These are phyloP conservation scores for Spatulosminthurus flaviceps DNA, from an alignment of 2,888 invertebrate species.

Conservation along the genomic window DNA sequence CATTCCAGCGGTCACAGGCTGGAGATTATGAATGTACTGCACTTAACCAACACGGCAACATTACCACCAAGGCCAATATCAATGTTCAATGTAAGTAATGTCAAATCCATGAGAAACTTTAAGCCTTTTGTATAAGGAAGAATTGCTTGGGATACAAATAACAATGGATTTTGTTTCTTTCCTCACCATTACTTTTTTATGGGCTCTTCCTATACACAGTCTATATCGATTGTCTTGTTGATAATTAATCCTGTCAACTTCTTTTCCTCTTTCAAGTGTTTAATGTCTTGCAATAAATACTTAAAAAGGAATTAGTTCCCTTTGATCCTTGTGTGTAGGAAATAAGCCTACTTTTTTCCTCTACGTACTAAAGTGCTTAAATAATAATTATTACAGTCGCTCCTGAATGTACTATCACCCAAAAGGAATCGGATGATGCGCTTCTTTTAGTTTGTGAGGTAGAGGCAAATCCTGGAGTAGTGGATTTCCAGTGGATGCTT, in stretches of 20 bases:
- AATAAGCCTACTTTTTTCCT: too few species aligned
- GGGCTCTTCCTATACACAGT: too few species aligned
- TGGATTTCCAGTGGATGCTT: constrained; percentile 83
- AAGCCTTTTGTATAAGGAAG: background rate
- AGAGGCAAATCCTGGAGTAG: constrained; percentile 80
- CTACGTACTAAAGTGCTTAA: too few species aligned
- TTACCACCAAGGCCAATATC: constrained; percentile 75
- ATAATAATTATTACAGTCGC: constrained; percentile 73
- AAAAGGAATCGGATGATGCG: constrained; percentile 76
- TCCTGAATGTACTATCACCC: constrained; percentile 83
- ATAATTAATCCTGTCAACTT: too few species aligned
- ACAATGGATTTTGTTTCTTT: too few species aligned
- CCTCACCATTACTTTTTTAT: too few species aligned
- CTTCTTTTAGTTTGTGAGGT: constrained; percentile 84
- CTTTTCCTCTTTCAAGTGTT: too few species aligned
- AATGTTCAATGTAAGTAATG: constrained; percentile 83
- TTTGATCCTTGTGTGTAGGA: too few species aligned
- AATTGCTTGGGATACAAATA: too few species aligned
- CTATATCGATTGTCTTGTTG: too few species aligned
- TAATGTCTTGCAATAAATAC: too few species aligned
- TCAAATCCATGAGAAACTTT: background rate
- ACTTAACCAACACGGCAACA: constrained; percentile 78
- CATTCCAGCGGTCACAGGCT: constrained; percentile 76
- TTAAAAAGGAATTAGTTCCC: too few species aligned
- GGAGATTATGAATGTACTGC: constrained; percentile 79